Evolutionary conservation across 2,888 invertebrate genomes (phyloP).

Genomic region (Euzophera pinguis): DNA sequence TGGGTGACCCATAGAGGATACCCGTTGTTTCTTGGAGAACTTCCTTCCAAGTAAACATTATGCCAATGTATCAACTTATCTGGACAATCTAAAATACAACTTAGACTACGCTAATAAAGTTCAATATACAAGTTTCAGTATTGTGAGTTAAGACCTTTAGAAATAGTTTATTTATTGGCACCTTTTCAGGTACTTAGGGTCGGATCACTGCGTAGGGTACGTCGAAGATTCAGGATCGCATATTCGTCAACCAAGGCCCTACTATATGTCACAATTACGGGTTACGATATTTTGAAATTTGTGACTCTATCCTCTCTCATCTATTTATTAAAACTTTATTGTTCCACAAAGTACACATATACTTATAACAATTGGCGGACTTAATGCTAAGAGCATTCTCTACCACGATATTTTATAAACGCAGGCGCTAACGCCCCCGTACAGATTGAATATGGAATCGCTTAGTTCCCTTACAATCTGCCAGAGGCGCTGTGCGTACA

Average conservation of each 20-base stretch:
- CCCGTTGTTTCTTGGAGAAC: constrained; percentile 70
- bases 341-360: too few species aligned
- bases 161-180: constrained; percentile 58
- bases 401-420: too few species aligned
- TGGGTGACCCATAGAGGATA: constrained; percentile 67
- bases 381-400: too few species aligned
- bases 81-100: constrained; percentile 19
- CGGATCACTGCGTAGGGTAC: constrained; percentile 56
- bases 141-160: constrained; percentile 33
- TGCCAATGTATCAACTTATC: constrained; percentile 28
- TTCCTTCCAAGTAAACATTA: constrained; percentile 36
- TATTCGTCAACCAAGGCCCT: constrained; percentile 51
- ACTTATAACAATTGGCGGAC: too few species aligned
- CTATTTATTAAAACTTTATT: too few species aligned
- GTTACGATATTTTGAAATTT: not conserved
- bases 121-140: constrained; percentile 18
- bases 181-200: constrained; percentile 74
- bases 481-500: too few species aligned
- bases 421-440: too few species aligned
- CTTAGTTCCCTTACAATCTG: too few species aligned
- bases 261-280: constrained; percentile 28
- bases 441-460: too few species aligned
- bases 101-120: constrained; percentile 23
- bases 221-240: constrained; percentile 48
- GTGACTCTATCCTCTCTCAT: too few species aligned